Percentiles rank a stretch among this genome's conserved stretches.
These are phyloP conservation scores for Tinea trinotella DNA, from an alignment of 2,888 invertebrate genomes.

Conservation along the genomic window DNA sequence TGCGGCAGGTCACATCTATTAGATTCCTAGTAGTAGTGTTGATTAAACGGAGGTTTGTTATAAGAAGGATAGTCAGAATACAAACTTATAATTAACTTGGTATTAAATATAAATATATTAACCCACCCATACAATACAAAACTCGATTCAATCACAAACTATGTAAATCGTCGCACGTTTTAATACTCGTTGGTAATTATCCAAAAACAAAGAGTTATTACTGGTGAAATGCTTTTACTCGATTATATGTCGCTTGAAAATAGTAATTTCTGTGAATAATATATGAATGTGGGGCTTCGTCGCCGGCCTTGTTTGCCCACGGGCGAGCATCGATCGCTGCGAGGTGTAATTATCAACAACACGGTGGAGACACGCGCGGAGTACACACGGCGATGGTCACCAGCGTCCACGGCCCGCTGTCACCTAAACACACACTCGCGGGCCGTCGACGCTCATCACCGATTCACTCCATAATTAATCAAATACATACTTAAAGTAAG, in stretches of 20 bases:
- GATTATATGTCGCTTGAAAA: constrained; percentile 49
- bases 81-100: background rate
- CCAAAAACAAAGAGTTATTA: constrained; percentile 44
- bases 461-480: constrained; percentile 9
- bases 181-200: background rate
- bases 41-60: constrained; percentile 3
- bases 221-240: constrained; percentile 47
- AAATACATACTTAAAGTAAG: constrained; percentile 50
- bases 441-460: constrained; percentile 30
- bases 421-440: constrained; percentile 57
- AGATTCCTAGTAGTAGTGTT: constrained; percentile 5
- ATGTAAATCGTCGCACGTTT: background rate
- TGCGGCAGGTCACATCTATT: constrained; percentile 8
- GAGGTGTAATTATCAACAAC: constrained; percentile 22
- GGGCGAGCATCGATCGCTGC: constrained; percentile 40
- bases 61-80: background rate
- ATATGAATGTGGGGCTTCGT: constrained; percentile 38
- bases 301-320: constrained; percentile 37
- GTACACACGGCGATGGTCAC: constrained; percentile 18
- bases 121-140: no score
- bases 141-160: background rate
- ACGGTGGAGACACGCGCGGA: constrained; percentile 20
- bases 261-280: constrained; percentile 44
- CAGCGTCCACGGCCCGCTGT: constrained; percentile 41
- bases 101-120: background rate